Conservation (phyloP, 2,888 invertebrate species). For the Limnephilus lunatus region DNA sequence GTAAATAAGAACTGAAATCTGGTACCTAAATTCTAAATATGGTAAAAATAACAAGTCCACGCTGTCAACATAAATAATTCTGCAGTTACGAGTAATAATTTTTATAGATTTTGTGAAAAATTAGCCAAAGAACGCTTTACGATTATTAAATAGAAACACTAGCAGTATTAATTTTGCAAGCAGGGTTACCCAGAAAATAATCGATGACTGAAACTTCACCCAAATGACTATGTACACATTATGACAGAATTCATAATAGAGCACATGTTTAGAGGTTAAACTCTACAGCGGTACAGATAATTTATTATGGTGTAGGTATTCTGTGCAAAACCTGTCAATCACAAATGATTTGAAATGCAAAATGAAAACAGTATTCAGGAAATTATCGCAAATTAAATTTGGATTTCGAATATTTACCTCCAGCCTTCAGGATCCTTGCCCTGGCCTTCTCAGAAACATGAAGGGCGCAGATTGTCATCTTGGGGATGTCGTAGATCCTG, state of each 20-base stretch:
- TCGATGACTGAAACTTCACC: no score
- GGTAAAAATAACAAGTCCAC: no score
- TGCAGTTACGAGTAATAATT: no score
- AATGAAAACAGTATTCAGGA: background rate
- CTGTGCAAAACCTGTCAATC: background rate
- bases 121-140: background rate
- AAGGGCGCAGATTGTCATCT: conserved; percentile 95
- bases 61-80: no score
- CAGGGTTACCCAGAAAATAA: no score
- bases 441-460: conserved; percentile 96
- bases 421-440: conserved; percentile 96
- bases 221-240: no score
- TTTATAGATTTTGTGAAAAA: no score
- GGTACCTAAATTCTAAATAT: no score
- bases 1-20: no score
- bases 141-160: no score
- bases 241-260: background rate
- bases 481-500: conserved; percentile 93
- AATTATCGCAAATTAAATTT: no score
- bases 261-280: background rate
- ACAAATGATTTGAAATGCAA: background rate
- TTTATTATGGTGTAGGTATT: background rate
- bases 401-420: conserved; percentile 79
- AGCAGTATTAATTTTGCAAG: no score
- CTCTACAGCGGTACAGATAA: background rate